Base-by-base conservation (phyloP, 2,888 invertebrate genomes). In the Tipula unca region DNA sequence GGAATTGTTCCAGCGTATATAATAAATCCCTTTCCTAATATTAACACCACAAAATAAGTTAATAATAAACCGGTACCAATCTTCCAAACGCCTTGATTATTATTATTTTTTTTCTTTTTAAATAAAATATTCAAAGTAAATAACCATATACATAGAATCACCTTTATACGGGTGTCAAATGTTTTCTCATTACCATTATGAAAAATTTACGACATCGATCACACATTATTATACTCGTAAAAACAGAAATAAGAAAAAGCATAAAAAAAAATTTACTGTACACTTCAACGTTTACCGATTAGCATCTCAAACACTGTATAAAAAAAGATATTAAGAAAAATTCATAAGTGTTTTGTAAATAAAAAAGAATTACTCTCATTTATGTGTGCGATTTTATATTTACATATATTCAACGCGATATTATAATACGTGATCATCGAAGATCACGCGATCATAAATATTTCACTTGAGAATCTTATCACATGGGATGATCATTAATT, bases 301-400 rank as follows among this genome's bases (percentile, higher is more conserved):
- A 69, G 25, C 69, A 69, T 69, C 69, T 69, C 13, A 69, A 69
- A 69, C 25, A 69, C 20, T 20, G 13, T 3, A 69, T 69, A 69
- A 5, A 69, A 69, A 69, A 69, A 20, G 69, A 6, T 48, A 48
- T 48, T 48, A 17, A 10, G 13, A 39, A 39, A 39, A 48, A 48
- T 17, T 48, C 48, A 48, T 48, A 48, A 69, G 69, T 69, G 69
- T 69, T 69, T 69, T 69, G 69, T 69, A 69, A 69, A 69, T 69
- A 69, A 69, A 69, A 69, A 69, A 69, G 69, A 69, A 69, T 69
- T 69, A 69, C 69, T 69, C 69, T 69, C 69, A 69, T 69, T 69
- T 48, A 20, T 48, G 48, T 48, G 17, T 13, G 25, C 69, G 25
- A 69, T 69, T 25, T 69, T 69, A 69, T 25, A 69, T 69, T 69